Conservation (phyloP, 1,140 invertebrate genomes). For the Drosophila fuyamai region DNA sequence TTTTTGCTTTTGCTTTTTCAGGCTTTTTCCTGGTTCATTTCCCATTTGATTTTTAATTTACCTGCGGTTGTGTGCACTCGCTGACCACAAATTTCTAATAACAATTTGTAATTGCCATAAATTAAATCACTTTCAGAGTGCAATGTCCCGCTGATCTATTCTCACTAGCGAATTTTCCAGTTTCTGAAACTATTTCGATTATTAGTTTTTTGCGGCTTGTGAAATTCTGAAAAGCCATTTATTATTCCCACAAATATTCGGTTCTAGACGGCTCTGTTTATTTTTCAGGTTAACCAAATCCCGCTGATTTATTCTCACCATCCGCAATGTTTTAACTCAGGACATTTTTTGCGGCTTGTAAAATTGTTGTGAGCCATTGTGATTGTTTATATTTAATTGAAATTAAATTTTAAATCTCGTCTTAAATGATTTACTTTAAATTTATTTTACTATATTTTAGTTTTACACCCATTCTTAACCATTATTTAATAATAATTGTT, state of each 20-base stretch:
- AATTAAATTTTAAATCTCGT: not conserved
- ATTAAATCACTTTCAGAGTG: slow-evolving; percentile 35
- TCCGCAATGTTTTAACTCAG: not conserved
- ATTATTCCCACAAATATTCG: slow-evolving; percentile 4
- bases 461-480: too few species aligned
- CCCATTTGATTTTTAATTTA: slow-evolving; percentile 65
- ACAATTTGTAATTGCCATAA: slow-evolving; percentile 51
- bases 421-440: too few species aligned
- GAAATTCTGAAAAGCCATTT: slow-evolving; percentile 10
- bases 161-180: slow-evolving; percentile 2
- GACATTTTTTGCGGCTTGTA: not conserved
- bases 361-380: not conserved
- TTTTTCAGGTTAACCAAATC: slow-evolving; percentile 4
- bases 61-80: slow-evolving; percentile 29
- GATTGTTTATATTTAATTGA: not conserved
- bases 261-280: not conserved
- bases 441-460: too few species aligned
- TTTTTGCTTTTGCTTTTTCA: slow-evolving; percentile 43
- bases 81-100: slow-evolving; percentile 50
- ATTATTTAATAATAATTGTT: too few species aligned
- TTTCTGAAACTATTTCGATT: not conserved
- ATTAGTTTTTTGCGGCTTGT: slow-evolving; percentile 4
- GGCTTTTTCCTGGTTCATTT: slow-evolving; percentile 26
- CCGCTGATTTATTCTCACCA: slow-evolving; percentile 1
- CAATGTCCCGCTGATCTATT: slow-evolving; percentile 10